phyloP scores from a whole-genome alignment of 92 coral and sea anemone species.

The Bergia puertoricense region DNA sequence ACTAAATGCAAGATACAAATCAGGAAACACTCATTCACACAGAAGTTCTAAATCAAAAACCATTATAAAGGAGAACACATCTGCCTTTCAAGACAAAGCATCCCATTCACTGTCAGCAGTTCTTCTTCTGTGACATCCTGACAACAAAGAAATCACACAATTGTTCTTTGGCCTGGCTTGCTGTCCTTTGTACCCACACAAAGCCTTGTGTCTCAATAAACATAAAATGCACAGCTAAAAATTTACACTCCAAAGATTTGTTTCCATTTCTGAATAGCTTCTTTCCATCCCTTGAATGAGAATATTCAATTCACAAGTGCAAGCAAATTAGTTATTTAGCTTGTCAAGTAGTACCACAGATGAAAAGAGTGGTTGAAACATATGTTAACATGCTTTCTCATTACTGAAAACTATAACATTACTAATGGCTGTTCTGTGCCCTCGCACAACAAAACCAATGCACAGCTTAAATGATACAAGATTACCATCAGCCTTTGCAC shows the following conservation, averaged over 20 bases:
- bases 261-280: neutral
- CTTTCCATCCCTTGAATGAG: neutral
- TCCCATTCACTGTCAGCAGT: neutral
- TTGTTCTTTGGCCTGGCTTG: neutral
- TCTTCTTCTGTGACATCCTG: neutral
- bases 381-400: constrained; percentile 14
- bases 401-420: neutral
- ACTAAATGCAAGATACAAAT: neutral
- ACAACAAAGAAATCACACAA: constrained; percentile 13
- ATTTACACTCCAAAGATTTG: neutral
- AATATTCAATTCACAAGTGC: neutral
- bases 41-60: neutral
- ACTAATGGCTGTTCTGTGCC: constrained; percentile 8
- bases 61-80: neutral
- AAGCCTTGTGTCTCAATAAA: neutral
- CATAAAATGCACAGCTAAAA: constrained; percentile 24
- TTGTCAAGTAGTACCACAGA: neutral
- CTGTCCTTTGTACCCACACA: constrained; percentile 10
- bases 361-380: constrained; percentile 6
- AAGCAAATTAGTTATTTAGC: neutral
- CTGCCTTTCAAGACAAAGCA: constrained; percentile 10
- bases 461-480: neutral
- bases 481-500: neutral
- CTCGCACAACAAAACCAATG: neutral
- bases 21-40: neutral